Conservation (phyloP, 2,888 invertebrate genomes). For the Noctuana brunneofusca region DNA sequence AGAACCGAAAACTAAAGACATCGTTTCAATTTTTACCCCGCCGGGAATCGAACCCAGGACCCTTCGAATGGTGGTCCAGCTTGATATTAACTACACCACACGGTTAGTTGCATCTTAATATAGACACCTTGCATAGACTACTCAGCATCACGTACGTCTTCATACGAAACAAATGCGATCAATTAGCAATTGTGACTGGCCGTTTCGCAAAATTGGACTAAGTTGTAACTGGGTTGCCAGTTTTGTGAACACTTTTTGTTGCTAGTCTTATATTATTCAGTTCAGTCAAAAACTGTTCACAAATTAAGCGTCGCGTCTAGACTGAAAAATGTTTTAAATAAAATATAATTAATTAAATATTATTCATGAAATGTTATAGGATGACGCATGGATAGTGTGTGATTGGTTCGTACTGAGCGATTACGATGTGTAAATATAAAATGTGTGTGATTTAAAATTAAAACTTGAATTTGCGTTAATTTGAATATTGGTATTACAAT, state of each 20-base stretch:
- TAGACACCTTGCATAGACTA: no score
- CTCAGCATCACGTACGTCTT: no score
- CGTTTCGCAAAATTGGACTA: neutral
- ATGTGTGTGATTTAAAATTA: neutral
- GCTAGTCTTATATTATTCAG: conserved; percentile 2
- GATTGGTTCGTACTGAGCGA: conserved; percentile 27
- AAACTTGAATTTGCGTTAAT: neutral
- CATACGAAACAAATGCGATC: neutral
- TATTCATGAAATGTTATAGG: conserved; percentile 5
- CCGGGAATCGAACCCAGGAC: no score
- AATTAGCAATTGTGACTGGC: neutral
- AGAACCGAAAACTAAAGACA: no score
- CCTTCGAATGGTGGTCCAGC: no score
- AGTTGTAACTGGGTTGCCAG: conserved; percentile 47
- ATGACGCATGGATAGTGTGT: neutral
- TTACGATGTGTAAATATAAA: neutral
- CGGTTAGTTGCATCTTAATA: no score
- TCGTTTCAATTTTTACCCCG: no score
- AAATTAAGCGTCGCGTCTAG: conserved; percentile 29
- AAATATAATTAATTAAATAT: conserved; percentile 1
- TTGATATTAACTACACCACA: no score
- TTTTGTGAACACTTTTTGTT: conserved; percentile 50
- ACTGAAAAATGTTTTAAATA: conserved; percentile 30
- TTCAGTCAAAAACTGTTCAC: conserved; percentile 23
- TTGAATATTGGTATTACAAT: neutral